These are phyloP conservation scores for Monochamus saltuarius DNA, from an alignment of 1,140 invertebrate genomes.

Conservation along the genomic window DNA sequence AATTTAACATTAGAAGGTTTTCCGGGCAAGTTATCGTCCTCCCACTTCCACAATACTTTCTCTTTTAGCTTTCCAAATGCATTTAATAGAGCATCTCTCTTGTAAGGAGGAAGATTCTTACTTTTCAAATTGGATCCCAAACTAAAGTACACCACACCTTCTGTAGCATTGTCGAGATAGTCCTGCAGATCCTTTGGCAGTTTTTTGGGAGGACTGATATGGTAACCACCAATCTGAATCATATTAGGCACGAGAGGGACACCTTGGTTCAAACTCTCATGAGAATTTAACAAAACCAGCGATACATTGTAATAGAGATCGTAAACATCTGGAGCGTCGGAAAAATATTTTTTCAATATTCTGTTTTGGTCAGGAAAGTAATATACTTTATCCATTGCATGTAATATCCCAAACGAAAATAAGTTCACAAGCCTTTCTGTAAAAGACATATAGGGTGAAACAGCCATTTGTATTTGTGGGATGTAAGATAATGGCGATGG, in stretches of 20 bases:
- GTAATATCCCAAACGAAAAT: conserved; percentile 22
- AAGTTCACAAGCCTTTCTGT: conserved; percentile 52
- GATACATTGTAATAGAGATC: conserved; percentile 57
- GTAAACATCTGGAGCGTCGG: conserved; percentile 52
- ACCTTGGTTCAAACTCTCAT: conserved; percentile 56
- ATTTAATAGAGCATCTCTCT: conserved; percentile 53
- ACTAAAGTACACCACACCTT: conserved; percentile 69
- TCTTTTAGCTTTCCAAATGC: conserved; percentile 58
- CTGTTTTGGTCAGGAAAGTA: conserved; percentile 43
- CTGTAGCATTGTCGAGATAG: conserved; percentile 58
- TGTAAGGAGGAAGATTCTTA: conserved; percentile 52
- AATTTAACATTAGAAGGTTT: conserved; percentile 29
- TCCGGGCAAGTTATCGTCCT: conserved; percentile 52
- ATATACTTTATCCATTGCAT: conserved; percentile 16
- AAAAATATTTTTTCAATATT: conserved; percentile 50
- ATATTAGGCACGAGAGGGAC: conserved; percentile 59
- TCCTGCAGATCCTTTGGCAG: conserved; percentile 57
- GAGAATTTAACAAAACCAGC: conserved; percentile 59
- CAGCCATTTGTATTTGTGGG: conserved; percentile 38
- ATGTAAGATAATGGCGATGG: conserved; percentile 45
- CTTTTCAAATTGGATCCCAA: conserved; percentile 62
- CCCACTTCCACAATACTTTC: conserved; percentile 66
- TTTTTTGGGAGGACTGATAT: conserved; percentile 49
- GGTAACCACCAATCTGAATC: conserved; percentile 57
- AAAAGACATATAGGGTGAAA: conserved; percentile 53